Percentiles rank a stretch among this genome's conserved stretches.
phyloP scores from a whole-genome alignment of 2,888 invertebrate species.

The Limnephilus lunatus region DNA sequence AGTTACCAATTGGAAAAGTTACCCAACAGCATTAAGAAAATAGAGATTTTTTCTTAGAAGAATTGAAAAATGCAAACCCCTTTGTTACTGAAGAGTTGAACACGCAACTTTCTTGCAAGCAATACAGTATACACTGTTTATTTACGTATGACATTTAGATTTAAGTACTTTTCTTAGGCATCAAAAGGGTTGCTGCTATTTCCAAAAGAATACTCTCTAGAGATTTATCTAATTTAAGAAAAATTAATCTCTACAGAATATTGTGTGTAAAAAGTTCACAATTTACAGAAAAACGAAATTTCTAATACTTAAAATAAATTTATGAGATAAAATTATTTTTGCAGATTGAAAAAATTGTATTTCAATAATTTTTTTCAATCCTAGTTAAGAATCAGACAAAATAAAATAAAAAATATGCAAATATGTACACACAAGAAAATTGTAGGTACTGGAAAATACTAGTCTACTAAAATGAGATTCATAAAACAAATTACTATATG shows the following conservation, averaged over 20 bases:
- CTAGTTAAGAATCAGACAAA: neutral
- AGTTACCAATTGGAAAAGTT: constrained; percentile 40
- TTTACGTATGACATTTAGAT: neutral
- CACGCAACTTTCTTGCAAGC: neutral
- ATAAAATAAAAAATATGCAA: neutral
- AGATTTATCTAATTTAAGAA: neutral
- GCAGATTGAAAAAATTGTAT: neutral
- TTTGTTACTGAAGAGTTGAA: neutral
- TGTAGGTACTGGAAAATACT: neutral
- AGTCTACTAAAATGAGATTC: constrained; percentile 36
- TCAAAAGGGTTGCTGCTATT: neutral
- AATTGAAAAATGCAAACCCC: constrained; percentile 8
- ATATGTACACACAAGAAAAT: neutral
- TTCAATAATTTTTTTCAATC: neutral
- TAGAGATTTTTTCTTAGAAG: constrained; percentile 45
- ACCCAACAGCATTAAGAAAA: constrained; percentile 46
- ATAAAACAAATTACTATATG: constrained; percentile 8
- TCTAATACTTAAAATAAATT: neutral
- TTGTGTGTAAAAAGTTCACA: neutral
- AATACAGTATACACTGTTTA: neutral
- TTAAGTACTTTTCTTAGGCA: neutral
- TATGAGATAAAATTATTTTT: neutral
- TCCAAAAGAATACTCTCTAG: neutral
- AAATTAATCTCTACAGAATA: neutral
- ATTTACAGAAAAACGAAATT: neutral